Conservation (phyloP, 2,888 invertebrate species). For the Orthonychiurus folsomi region DNA sequence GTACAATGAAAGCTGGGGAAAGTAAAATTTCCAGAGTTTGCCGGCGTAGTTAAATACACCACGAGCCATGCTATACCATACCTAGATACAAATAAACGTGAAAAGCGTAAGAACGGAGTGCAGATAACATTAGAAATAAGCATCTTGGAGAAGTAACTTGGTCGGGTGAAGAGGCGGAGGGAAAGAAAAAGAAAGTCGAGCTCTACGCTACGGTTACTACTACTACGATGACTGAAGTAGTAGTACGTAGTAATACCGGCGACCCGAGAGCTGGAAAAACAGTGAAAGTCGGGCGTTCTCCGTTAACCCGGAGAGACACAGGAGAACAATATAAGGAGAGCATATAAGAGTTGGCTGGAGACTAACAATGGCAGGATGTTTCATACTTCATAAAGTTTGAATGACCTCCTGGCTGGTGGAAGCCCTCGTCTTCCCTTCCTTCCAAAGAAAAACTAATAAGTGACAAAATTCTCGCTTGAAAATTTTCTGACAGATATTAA, state of each 20-base stretch:
- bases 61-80: no score
- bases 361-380: constrained; percentile 24
- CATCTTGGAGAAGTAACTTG: neutral
- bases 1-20: no score
- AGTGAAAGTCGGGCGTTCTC: no score
- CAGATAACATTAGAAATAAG: neutral
- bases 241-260: no score
- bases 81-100: no score
- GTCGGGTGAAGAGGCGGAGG: no score
- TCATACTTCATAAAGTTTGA: constrained; percentile 35
- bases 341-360: neutral
- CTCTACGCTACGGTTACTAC: no score
- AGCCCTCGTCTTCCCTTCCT: constrained; percentile 15
- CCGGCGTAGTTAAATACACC: neutral
- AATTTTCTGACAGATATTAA: constrained; percentile 36
- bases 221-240: no score
- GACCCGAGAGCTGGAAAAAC: no score
- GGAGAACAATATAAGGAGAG: constrained; percentile 5
- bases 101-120: neutral
- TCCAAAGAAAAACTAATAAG: constrained; percentile 34
- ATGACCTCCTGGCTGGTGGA: constrained; percentile 23
- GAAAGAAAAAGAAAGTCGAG: constrained; percentile 6
- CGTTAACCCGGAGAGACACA: neutral
- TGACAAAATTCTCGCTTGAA: constrained; percentile 34
- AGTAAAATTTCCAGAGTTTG: neutral